Conservation (phyloP, 2,888 invertebrate species). For the Rutpela maculata region DNA sequence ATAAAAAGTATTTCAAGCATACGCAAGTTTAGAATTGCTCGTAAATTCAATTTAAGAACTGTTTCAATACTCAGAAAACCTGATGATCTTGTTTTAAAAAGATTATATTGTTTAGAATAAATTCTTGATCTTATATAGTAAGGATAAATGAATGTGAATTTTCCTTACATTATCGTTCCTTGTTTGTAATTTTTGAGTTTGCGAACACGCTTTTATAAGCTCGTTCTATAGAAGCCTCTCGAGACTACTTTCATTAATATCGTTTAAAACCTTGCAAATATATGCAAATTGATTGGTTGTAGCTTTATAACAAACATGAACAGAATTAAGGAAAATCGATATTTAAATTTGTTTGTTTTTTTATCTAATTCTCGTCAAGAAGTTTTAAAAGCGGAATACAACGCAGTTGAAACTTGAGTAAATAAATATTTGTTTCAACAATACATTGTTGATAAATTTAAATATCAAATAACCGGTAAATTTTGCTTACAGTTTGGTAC, state of each 20-base stretch:
- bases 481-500: neutral
- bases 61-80: neutral
- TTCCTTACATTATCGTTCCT: neutral
- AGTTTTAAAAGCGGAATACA: neutral
- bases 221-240: neutral
- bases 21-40: neutral
- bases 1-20: neutral
- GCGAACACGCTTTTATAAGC: neutral
- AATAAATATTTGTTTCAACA: neutral
- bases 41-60: neutral
- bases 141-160: too few relatives aligned
- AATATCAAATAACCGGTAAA: neutral
- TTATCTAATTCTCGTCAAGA: neutral
- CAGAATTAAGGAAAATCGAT: constrained; percentile 3
- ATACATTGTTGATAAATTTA: neutral
- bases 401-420: neutral
- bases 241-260: neutral
- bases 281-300: constrained; percentile 7
- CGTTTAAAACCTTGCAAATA: constrained; percentile 7
- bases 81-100: neutral
- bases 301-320: constrained; percentile 7
- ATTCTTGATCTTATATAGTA: too few relatives aligned
- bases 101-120: neutral
- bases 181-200: neutral
- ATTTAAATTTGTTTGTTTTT: constrained; percentile 7